Evolutionary conservation across 2,888 invertebrate genomes (phyloP).

Genomic region (Tetheella fluctuosa): DNA sequence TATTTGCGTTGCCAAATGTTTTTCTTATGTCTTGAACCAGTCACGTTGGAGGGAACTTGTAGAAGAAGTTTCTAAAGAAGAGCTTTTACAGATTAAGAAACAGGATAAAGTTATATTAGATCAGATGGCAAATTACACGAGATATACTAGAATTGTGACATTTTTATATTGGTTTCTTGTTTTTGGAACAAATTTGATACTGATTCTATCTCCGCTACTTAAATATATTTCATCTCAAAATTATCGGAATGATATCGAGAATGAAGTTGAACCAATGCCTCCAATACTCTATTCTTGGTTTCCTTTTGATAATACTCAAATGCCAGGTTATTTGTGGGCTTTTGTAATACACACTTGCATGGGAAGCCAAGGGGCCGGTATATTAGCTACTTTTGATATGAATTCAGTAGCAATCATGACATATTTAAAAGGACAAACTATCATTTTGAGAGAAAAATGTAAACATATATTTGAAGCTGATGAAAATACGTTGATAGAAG

Average conservation of each 20-base stretch:
- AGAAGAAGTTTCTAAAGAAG: conserved; percentile 47
- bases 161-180: conserved; percentile 57
- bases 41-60: conserved; percentile 39
- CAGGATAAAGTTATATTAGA: conserved; percentile 31
- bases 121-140: conserved; percentile 49
- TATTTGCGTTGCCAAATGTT: conserved; percentile 47
- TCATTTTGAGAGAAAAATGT: conserved; percentile 54
- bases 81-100: conserved; percentile 40
- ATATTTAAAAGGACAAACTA: conserved; percentile 64
- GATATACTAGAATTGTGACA: conserved; percentile 55
- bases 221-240: conserved; percentile 43
- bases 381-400: conserved; percentile 58
- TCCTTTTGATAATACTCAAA: conserved; percentile 60
- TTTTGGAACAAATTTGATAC: conserved; percentile 43
- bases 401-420: conserved; percentile 59
- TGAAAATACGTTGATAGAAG: conserved; percentile 19
- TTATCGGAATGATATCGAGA: conserved; percentile 47
- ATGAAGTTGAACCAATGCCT: conserved; percentile 54
- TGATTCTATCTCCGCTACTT: conserved; percentile 50
- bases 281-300: conserved; percentile 67
- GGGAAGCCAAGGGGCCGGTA: conserved; percentile 49
- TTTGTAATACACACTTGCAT: conserved; percentile 50
- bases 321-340: conserved; percentile 58
- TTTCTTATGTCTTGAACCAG: conserved; percentile 42
- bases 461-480: conserved; percentile 44